Conservation (phyloP, 2,888 invertebrate genomes). For the Ophion obscuratus region DNA sequence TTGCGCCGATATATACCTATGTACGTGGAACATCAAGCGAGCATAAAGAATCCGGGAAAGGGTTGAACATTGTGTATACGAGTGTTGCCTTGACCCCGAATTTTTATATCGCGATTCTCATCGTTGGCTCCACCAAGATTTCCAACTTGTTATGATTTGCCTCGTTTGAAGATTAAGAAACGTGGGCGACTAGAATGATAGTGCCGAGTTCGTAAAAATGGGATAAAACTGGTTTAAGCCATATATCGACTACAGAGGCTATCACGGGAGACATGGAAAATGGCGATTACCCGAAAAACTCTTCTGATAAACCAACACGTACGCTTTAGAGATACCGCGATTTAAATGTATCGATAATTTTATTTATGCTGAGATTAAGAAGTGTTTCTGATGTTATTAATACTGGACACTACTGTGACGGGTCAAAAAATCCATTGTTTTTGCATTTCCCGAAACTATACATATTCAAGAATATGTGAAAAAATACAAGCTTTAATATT, state of each 20-base stretch:
- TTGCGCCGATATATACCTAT: too few species aligned
- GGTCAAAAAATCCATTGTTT: too few species aligned
- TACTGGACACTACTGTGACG: too few species aligned
- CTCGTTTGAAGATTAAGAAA: slow-evolving; percentile 48
- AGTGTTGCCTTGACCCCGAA: slow-evolving; percentile 37
- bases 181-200: slow-evolving; percentile 21
- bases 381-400: too few species aligned
- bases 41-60: slow-evolving; percentile 1
- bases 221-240: not conserved
- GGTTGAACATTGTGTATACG: not conserved
- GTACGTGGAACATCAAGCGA: slow-evolving; percentile 4
- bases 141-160: slow-evolving; percentile 1
- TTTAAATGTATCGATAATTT: too few species aligned
- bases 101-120: slow-evolving; percentile 32
- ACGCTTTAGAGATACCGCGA: not conserved
- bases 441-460: too few species aligned
- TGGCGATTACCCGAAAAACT: not conserved
- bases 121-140: not conserved
- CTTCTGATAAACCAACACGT: not conserved
- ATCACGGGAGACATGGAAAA: not conserved
- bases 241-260: not conserved
- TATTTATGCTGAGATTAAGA: too few species aligned
- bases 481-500: too few species aligned
- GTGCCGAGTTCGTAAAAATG: not conserved
- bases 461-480: too few species aligned